Base-by-base conservation (phyloP, 2,113 vertebrate genomes). In the Amazona guildingii region DNA sequence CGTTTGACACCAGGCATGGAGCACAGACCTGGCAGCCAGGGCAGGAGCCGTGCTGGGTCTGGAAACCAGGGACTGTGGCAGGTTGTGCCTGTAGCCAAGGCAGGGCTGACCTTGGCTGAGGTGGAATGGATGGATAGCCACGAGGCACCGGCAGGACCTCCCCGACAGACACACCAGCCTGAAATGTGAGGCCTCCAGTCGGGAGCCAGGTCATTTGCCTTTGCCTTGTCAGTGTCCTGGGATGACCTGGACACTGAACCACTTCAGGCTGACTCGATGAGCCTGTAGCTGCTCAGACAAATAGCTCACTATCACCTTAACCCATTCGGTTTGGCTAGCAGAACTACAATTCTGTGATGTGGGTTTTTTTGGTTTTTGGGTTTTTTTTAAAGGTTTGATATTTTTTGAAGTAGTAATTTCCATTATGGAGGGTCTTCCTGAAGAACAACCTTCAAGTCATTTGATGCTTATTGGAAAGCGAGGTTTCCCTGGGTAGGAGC, bases 41-140 rank as follows among this genome's bases (percentile, higher is more conserved):
- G 24, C 51, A 75, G 88, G 91, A 95, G 25, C 43, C 4, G 0
- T 92, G 83, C 68, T 94, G 89, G 39, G 62, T 14, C 44, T 85
- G 62, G 67, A 87, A 85, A 83, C 33, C 27, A 80, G 79, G 67
- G 70, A 61, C 13, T 1, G 51, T 37, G 43, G 69, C 88, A 95
- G 73, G 89, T 64, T 82, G 91, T 17, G 33, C 51, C 80, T 78
- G 76, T 33, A 75, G 87, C 57, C 74, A 0, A 0, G 59, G 59
- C 68, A 86, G 68, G 39, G 76, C 73, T 95, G 95, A 90, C 95
- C 83, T 95, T 93, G 91, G 54, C 86, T 63, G 73, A 91, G 81
- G 83, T 35, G 74, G 90, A 89, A 75, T 1, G 81, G 86, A 72
- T 55, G 89, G 86, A 91, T 88, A 92, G 89, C 89, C 91, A 64